Evolutionary conservation across 2,888 invertebrate species (phyloP).

Genomic region (Rosalia funebris): DNA sequence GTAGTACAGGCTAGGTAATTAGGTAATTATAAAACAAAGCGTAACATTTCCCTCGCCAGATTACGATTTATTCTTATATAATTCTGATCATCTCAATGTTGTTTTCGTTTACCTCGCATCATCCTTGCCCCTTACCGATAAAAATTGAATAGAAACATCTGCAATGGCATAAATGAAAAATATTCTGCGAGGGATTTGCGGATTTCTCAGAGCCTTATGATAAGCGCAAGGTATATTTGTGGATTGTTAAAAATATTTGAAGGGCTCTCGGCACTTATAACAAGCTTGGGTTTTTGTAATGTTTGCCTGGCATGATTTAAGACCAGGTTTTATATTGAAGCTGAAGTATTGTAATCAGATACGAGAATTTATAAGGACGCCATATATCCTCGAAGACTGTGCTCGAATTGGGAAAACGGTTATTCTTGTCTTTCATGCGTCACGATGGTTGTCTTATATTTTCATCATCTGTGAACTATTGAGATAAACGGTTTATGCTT

Average conservation of each 20-base stretch:
- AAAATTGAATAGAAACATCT: not conserved
- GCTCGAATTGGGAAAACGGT: constrained; percentile 3
- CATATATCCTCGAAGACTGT: constrained; percentile 19
- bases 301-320: constrained; percentile 30
- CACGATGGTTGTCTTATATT: not conserved
- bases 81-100: too few species aligned
- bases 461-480: too few species aligned
- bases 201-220: constrained; percentile 6
- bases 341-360: constrained; percentile 32
- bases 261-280: constrained; percentile 31
- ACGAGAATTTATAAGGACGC: constrained; percentile 28
- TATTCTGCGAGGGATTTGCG: constrained; percentile 11
- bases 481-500: too few species aligned
- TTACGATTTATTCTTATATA: too few species aligned
- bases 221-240: constrained; percentile 28
- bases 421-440: not conserved
- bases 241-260: constrained; percentile 27
- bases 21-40: too few species aligned
- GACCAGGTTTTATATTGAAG: constrained; percentile 28
- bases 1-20: too few species aligned
- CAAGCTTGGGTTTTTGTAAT: constrained; percentile 29
- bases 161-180: constrained; percentile 3
- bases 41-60: too few species aligned
- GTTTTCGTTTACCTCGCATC: too few species aligned
- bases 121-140: not conserved